Conservation (phyloP, 2,888 invertebrate species). For the Peribatodes rhomboidaria region DNA sequence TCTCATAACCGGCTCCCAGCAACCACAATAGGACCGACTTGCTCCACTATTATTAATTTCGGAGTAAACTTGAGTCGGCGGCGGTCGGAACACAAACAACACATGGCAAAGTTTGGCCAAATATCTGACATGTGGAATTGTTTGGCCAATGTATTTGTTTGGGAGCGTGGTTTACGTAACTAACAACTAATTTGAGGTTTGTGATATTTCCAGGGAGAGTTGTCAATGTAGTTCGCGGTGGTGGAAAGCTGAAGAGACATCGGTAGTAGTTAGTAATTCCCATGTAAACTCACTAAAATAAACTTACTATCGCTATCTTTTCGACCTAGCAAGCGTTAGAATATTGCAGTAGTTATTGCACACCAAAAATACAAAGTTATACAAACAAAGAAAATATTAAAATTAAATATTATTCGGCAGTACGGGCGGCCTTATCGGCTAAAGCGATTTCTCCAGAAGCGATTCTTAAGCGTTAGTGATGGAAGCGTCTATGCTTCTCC, state of each 20-base stretch:
- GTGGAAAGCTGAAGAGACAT: neutral
- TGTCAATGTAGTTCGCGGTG: neutral
- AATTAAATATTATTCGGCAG: too few relatives aligned
- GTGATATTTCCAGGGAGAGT: conserved; percentile 1
- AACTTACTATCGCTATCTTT: too few relatives aligned
- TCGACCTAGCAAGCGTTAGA: too few relatives aligned
- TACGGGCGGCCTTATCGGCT: too few relatives aligned
- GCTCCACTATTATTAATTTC: conserved; percentile 29
- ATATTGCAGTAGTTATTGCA: too few relatives aligned
- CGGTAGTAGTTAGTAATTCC: too few relatives aligned
- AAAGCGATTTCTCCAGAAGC: too few relatives aligned
- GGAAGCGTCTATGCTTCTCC: too few relatives aligned
- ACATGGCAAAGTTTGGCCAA: conserved; percentile 24
- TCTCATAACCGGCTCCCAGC: conserved; percentile 10
- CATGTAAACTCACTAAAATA: too few relatives aligned
- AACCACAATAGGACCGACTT: conserved; percentile 14
- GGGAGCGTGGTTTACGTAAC: conserved; percentile 12
- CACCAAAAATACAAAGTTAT: too few relatives aligned
- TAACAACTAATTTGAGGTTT: conserved; percentile 11
- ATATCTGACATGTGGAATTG: conserved; percentile 30
- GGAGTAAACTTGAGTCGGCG: conserved; percentile 13
- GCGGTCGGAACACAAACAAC: conserved; percentile 28
- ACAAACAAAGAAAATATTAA: too few relatives aligned
- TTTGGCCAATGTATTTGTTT: conserved; percentile 32
- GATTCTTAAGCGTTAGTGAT: too few relatives aligned